These are phyloP conservation scores for Distichodus sexfasciatus DNA, from an alignment of 2,797 vertebrate genomes.

Conservation along the genomic window DNA sequence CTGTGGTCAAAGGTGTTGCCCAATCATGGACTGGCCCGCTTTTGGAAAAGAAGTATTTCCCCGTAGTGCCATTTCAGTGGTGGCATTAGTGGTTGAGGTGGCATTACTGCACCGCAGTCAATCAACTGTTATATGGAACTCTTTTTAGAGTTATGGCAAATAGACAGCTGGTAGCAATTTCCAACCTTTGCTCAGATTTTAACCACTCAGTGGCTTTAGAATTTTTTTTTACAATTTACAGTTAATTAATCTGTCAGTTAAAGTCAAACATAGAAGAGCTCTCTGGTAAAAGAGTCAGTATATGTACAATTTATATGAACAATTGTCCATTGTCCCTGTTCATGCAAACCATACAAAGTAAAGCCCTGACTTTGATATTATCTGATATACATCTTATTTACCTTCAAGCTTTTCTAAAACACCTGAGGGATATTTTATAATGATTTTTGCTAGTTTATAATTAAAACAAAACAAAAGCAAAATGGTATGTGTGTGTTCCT, in stretches of 20 bases:
- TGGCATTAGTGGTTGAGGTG: slow-evolving; percentile 41
- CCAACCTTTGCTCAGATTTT: slow-evolving; percentile 29
- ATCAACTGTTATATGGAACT: slow-evolving; percentile 25
- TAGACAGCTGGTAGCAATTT: slow-evolving; percentile 44
- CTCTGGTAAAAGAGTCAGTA: too few species aligned
- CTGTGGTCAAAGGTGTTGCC: slow-evolving; percentile 9
- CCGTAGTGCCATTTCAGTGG: slow-evolving; percentile 30
- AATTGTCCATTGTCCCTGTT: too few species aligned
- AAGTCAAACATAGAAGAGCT: background rate
- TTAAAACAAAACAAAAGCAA: slow-evolving; percentile 46
- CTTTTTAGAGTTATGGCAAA: slow-evolving; percentile 41
- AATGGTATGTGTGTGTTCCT: slow-evolving; percentile 35
- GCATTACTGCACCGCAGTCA: slow-evolving; percentile 38
- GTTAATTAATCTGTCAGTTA: background rate
- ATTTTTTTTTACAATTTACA: background rate
- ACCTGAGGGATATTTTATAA: slow-evolving; percentile 22
- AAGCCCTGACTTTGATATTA: too few species aligned
- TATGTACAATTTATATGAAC: too few species aligned
- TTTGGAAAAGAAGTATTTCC: background rate
- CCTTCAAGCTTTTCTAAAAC: slow-evolving; percentile 30
- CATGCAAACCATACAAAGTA: too few species aligned
- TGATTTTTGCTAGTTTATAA: slow-evolving; percentile 45
- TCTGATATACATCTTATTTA: background rate
- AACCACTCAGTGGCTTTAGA: background rate
- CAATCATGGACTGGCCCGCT: slow-evolving; percentile 10